Evolutionary conservation across 2,888 invertebrate species (phyloP).

Genomic region (Leptogaster cylindrica): DNA sequence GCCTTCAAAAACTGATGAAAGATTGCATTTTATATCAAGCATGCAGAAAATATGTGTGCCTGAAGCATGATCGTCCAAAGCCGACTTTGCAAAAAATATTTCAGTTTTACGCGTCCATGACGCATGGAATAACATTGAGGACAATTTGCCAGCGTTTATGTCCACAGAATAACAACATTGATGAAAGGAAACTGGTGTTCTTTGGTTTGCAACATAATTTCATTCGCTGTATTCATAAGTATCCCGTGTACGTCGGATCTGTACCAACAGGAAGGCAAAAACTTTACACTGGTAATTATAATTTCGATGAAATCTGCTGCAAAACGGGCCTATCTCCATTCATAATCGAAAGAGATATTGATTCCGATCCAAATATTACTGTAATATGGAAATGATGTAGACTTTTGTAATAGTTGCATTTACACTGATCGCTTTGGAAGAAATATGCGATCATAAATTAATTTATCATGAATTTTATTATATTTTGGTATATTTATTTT

Average conservation of each 20-base stretch:
- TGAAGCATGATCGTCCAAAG: conserved; percentile 55
- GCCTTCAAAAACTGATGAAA: conserved; percentile 72
- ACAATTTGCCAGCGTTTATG: conserved; percentile 73
- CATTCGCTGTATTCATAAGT: conserved; percentile 67
- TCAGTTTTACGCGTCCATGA: conserved; percentile 71
- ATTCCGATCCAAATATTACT: conserved; percentile 81
- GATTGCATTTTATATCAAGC: conserved; percentile 72
- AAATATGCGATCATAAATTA: too few relatives aligned
- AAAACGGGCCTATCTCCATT: conserved; percentile 76
- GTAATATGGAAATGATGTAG: conserved; percentile 77
- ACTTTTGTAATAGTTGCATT: background rate
- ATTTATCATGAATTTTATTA: too few relatives aligned
- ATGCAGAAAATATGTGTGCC: conserved; percentile 66
- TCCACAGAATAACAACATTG: conserved; percentile 65
- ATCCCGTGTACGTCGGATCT: conserved; percentile 63
- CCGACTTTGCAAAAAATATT: conserved; percentile 60
- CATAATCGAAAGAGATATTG: conserved; percentile 81
- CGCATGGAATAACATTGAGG: conserved; percentile 72
- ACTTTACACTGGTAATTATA: conserved; percentile 80
- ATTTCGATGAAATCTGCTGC: conserved; percentile 91
- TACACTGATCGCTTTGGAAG: too few relatives aligned
- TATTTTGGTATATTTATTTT: too few relatives aligned
- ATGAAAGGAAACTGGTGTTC: conserved; percentile 65
- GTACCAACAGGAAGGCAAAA: conserved; percentile 65
- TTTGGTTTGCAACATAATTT: conserved; percentile 68